Percentiles rank a stretch among this genome's conserved stretches.
These are phyloP conservation scores for Lithodes maja DNA, from an alignment of 2,888 invertebrate species.

Conservation along the genomic window DNA sequence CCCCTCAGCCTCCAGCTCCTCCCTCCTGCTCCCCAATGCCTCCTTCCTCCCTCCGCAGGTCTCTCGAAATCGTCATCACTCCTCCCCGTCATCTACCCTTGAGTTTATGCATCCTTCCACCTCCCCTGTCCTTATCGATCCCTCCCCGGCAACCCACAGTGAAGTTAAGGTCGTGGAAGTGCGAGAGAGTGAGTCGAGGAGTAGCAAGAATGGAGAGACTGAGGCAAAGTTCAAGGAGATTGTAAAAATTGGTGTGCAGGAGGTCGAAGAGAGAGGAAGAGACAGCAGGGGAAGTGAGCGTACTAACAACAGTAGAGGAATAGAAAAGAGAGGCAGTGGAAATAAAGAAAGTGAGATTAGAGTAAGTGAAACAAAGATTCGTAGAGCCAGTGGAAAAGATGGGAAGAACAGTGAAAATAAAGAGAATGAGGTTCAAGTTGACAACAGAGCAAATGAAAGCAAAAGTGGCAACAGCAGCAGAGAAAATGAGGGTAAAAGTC, in stretches of 20 bases:
- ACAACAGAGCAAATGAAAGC: not conserved
- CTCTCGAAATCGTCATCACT: slow-evolving; percentile 49
- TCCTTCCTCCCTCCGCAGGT: slow-evolving; percentile 11
- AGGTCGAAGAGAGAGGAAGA: not conserved
- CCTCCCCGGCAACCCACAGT: not conserved
- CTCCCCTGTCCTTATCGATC: not conserved
- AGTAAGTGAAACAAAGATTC: not conserved
- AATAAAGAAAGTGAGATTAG: not conserved
- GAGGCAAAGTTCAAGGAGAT: not conserved
- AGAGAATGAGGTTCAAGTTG: not conserved
- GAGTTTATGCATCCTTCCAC: not conserved
- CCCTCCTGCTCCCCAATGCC: slow-evolving; percentile 21
- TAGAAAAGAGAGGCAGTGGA: not conserved
- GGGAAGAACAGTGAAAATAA: not conserved
- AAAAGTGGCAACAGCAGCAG: not conserved
- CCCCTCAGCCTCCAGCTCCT: slow-evolving; percentile 31
- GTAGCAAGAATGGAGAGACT: not conserved
- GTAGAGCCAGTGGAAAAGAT: not conserved
- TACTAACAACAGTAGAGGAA: not conserved
- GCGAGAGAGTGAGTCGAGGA: not conserved
- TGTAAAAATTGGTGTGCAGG: not conserved
- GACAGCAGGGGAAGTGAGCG: not conserved
- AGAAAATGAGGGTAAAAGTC: not conserved
- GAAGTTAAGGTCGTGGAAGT: not conserved
- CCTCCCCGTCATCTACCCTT: slow-evolving; percentile 39